Conservation (phyloP, 2,113 vertebrate species). For the Ailurus styani region DNA sequence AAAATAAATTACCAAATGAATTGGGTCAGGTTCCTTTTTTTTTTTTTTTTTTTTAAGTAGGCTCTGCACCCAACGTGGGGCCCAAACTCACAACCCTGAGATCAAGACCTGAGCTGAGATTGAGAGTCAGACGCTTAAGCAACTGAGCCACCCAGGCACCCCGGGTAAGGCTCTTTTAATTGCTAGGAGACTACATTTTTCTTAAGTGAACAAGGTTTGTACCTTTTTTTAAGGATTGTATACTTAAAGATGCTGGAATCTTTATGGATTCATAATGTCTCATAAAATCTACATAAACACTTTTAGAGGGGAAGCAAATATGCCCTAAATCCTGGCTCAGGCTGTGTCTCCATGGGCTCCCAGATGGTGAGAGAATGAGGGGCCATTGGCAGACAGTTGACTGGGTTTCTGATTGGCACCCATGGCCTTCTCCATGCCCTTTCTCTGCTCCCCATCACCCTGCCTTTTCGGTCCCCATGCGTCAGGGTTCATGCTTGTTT, state of each 20-base stretch:
- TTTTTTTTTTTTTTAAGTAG: background rate
- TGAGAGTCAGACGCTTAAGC: accelerated
- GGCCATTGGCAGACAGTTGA: background rate
- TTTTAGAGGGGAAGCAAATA: background rate
- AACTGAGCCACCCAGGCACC: background rate
- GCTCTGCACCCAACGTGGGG: background rate
- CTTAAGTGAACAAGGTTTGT: background rate
- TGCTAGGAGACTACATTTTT: background rate
- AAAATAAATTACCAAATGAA: conserved; percentile 24
- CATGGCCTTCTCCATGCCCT: background rate
- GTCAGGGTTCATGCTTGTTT: background rate
- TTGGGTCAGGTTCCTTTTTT: background rate
- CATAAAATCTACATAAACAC: background rate
- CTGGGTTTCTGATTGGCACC: background rate
- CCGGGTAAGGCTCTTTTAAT: background rate
- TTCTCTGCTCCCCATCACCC: background rate
- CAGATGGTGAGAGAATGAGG: background rate
- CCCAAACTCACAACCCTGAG: background rate
- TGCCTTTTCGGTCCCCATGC: background rate
- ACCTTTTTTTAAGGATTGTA: background rate
- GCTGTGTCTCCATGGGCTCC: background rate
- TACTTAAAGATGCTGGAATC: background rate
- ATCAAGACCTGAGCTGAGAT: background rate
- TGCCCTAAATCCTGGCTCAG: background rate
- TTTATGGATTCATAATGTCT: background rate